phyloP scores from a whole-genome alignment of 2,797 vertebrate species.

The Passerculus sandwichensis region DNA sequence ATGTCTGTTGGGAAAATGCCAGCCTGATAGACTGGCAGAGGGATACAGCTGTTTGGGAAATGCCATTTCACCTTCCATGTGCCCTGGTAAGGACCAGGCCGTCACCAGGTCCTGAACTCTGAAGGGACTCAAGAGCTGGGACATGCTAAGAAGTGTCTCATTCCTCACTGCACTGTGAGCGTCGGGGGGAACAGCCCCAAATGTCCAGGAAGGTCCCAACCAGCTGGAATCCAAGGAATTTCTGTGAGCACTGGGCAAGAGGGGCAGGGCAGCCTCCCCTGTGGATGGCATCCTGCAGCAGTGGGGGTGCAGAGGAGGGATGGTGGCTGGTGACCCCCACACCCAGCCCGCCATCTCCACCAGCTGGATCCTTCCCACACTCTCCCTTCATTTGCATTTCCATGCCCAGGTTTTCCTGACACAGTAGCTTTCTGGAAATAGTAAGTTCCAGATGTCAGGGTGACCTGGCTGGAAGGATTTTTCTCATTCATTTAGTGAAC shows the following conservation, averaged over 20 bases:
- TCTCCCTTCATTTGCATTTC: not conserved
- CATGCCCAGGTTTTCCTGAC: not conserved
- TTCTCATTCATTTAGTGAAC: not conserved
- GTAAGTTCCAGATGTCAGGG: not conserved
- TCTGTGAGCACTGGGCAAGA: not conserved
- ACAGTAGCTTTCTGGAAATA: not conserved
- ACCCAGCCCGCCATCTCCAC: not conserved
- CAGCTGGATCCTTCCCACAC: not conserved
- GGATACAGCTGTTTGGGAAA: not conserved
- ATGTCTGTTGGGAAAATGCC: not conserved
- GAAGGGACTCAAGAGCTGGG: not conserved
- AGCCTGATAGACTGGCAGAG: not conserved
- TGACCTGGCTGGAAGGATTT: not conserved
- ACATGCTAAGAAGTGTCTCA: rapidly evolving
- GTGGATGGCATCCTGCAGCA: rapidly evolving
- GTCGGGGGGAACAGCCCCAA: not conserved
- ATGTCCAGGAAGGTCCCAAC: not conserved
- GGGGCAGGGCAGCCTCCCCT: not conserved
- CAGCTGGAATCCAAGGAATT: not conserved
- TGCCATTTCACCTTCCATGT: not conserved
- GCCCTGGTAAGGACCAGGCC: not conserved
- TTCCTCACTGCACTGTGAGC: rapidly evolving
- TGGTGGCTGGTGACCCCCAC: not conserved
- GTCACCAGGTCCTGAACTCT: not conserved
- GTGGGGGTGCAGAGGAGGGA: not conserved